These are phyloP conservation scores for Phrynocephalus forsythii DNA, from an alignment of 2,797 vertebrate species.

Conservation along the genomic window DNA sequence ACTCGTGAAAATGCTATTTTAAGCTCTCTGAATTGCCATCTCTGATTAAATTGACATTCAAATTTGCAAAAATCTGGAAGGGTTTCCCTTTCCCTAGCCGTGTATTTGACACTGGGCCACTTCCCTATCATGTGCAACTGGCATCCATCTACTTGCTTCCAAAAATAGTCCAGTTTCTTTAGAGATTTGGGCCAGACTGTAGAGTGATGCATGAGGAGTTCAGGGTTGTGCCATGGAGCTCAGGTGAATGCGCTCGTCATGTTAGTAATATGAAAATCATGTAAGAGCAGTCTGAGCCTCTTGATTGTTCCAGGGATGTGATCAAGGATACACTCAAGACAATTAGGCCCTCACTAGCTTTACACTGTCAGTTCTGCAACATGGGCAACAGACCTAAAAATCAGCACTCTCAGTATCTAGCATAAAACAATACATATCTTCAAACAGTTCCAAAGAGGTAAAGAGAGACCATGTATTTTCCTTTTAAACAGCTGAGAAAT, in stretches of 20 bases:
- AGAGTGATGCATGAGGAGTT: neutral
- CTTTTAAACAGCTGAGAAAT: slow-evolving; percentile 15
- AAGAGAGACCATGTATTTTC: neutral
- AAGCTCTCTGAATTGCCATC: neutral
- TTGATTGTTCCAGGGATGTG: slow-evolving; percentile 18
- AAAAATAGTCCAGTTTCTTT: neutral
- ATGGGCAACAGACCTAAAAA: neutral
- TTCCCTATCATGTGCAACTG: neutral
- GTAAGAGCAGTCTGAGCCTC: neutral
- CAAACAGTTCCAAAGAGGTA: neutral
- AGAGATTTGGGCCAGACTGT: neutral
- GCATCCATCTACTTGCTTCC: slow-evolving; percentile 1
- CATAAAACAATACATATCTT: slow-evolving; percentile 11
- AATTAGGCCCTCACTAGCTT: neutral
- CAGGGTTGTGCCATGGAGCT: slow-evolving; percentile 29
- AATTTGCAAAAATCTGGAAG: slow-evolving; percentile 26
- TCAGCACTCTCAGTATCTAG: slow-evolving; percentile 20
- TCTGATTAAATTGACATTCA: slow-evolving; percentile 26
- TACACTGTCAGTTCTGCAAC: slow-evolving; percentile 26
- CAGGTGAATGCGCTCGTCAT: neutral
- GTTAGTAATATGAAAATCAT: neutral
- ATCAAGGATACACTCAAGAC: slow-evolving; percentile 8
- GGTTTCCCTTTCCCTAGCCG: neutral
- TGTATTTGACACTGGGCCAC: neutral
- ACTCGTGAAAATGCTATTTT: neutral